Conservation (phyloP, 2,888 invertebrate genomes). For the Ferrisia virgata region DNA sequence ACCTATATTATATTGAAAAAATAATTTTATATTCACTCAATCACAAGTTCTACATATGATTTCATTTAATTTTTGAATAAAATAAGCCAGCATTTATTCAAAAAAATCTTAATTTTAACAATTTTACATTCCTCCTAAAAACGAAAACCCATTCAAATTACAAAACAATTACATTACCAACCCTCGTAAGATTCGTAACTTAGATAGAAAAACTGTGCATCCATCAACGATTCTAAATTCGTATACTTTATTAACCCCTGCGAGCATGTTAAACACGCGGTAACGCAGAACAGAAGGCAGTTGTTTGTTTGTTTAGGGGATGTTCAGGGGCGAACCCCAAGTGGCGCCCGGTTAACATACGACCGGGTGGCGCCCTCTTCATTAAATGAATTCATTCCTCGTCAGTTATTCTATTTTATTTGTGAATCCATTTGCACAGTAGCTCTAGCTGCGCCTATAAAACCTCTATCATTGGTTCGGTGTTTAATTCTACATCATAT, state of each 20-base stretch:
- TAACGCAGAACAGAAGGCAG: constrained; percentile 26
- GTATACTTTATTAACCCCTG: neutral
- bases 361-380: constrained; percentile 40
- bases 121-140: no score
- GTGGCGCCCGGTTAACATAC: constrained; percentile 24
- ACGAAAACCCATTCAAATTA: no score
- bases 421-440: constrained; percentile 39
- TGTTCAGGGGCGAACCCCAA: constrained; percentile 7
- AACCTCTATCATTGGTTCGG: neutral
- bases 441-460: neutral
- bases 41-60: no score
- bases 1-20: no score
- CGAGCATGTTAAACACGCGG: neutral
- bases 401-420: constrained; percentile 40
- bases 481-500: neutral
- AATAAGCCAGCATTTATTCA: no score
- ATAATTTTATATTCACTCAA: no score
- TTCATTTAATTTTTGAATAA: no score
- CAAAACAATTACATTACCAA: no score
- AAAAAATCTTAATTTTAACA: no score
- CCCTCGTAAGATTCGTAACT: no score
- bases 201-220: no score
- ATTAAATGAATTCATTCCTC: constrained; percentile 41
- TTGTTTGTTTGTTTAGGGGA: constrained; percentile 37
- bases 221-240: no score